These are phyloP conservation scores for Adelphocoris suturalis DNA, from an alignment of 2,888 invertebrate genomes.

Conservation along the genomic window DNA sequence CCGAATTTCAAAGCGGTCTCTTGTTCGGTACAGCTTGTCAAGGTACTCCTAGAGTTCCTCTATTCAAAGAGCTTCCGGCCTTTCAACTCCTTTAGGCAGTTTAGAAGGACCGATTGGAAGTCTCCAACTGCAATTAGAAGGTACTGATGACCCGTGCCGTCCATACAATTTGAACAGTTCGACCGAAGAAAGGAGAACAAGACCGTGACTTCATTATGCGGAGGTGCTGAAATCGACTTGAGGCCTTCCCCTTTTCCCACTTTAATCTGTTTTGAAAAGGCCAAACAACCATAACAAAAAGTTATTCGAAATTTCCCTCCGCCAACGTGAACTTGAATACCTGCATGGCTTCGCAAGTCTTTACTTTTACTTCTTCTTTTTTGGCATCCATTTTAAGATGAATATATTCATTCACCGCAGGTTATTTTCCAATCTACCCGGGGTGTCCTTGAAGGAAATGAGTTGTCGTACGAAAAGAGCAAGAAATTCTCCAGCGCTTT, in stretches of 20 bases:
- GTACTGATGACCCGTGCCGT: background rate
- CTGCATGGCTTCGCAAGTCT: background rate
- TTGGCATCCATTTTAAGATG: no score
- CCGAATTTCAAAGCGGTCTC: no score
- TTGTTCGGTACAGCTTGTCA: background rate
- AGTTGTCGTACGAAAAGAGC: no score
- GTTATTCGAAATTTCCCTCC: constrained; percentile 17
- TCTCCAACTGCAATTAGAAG: constrained; percentile 34
- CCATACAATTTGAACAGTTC: constrained; percentile 17
- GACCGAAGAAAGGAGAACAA: background rate
- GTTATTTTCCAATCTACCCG: no score
- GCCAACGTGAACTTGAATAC: background rate
- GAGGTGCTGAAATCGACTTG: constrained; percentile 21
- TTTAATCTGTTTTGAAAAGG: constrained; percentile 23
- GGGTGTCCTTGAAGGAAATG: no score
- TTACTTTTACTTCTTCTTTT: background rate
- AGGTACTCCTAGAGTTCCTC: constrained; percentile 4
- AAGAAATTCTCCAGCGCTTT: no score
- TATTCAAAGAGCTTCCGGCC: background rate
- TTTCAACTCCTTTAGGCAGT: background rate
- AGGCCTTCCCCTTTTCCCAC: background rate
- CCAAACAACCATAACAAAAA: background rate
- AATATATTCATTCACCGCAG: no score
- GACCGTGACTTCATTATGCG: constrained; percentile 25
- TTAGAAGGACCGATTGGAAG: background rate